phyloP scores from a whole-genome alignment of 2,888 invertebrate species.

The Thecocarcelia acutangulata region DNA sequence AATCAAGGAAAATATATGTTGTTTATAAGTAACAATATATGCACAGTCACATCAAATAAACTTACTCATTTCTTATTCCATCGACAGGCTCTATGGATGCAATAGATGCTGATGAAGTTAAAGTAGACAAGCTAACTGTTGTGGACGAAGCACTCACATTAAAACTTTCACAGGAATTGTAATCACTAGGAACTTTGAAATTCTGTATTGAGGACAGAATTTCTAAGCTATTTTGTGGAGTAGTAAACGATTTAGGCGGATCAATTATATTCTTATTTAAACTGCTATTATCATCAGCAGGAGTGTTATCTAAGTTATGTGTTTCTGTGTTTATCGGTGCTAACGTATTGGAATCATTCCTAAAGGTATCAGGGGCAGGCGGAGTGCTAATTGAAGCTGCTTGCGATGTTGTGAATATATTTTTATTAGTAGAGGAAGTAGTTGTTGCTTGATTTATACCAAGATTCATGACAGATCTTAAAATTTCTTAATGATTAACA shows the following conservation, averaged over 20 bases:
- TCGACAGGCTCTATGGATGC: too few relatives aligned
- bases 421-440: constrained; percentile 21
- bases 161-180: background rate
- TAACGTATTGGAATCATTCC: background rate
- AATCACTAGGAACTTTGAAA: constrained; percentile 11
- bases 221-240: constrained; percentile 57
- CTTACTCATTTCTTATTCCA: too few relatives aligned
- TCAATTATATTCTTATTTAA: background rate
- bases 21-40: constrained; percentile 4
- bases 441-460: constrained; percentile 36
- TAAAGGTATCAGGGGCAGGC: background rate
- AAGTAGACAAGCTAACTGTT: background rate
- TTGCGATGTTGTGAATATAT: constrained; percentile 2
- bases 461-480: constrained; percentile 63
- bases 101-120: background rate
- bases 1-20: background rate
- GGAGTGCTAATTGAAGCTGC: background rate
- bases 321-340: background rate
- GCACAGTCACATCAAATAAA: too few relatives aligned
- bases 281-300: background rate
- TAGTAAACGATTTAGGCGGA: constrained; percentile 43
- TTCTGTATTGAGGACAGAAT: constrained; percentile 42
- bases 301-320: background rate
- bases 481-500: background rate
- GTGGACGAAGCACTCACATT: background rate